Percentiles rank a stretch among this genome's conserved stretches.
phyloP scores from a whole-genome alignment of 92 coral and sea anemone species.

The Metridium senile region DNA sequence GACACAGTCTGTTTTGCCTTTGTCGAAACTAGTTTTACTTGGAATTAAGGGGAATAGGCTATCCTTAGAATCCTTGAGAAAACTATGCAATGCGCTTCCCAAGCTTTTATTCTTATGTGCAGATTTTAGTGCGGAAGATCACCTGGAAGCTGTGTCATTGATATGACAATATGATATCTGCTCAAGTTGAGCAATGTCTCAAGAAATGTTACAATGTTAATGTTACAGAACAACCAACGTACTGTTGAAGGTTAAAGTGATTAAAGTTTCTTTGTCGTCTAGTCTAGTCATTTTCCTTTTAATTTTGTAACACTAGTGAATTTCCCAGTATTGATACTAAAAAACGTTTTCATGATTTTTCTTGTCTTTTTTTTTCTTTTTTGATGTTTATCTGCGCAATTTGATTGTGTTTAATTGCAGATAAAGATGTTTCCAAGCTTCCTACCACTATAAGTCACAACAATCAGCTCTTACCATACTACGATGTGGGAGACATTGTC shows the following conservation, averaged over 20 bases:
- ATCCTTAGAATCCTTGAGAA: slow-evolving; percentile 38
- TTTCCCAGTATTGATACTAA: too few species aligned
- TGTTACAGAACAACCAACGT: too few species aligned
- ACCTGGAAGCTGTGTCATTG: slow-evolving; percentile 27
- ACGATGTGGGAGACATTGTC: slow-evolving; percentile 39
- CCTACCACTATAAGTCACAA: too few species aligned
- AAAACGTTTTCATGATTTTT: too few species aligned
- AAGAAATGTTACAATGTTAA: too few species aligned
- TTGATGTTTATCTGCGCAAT: slow-evolving; percentile 12
- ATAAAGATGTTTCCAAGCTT: slow-evolving; percentile 42
- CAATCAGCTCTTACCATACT: too few species aligned
- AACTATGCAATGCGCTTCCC: slow-evolving; percentile 42
- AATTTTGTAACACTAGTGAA: slow-evolving; percentile 28
- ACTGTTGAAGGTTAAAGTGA: too few species aligned
- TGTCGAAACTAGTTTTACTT: slow-evolving; percentile 27
- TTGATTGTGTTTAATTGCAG: slow-evolving; percentile 39
- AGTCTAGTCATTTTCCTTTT: too few species aligned
- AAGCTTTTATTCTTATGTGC: slow-evolving; percentile 38
- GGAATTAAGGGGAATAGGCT: slow-evolving; percentile 2
- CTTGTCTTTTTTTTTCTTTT: too few species aligned
- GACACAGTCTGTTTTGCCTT: slow-evolving; percentile 34
- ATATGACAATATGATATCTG: slow-evolving; percentile 28
- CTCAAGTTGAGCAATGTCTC: too few species aligned
- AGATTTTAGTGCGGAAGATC: slow-evolving; percentile 33
- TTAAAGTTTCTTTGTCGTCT: too few species aligned